Evolutionary conservation across 1,140 invertebrate genomes (phyloP), one percentile per base, ranked within the genome.

Genomic region (Temnothorax longispinosus): DNA sequence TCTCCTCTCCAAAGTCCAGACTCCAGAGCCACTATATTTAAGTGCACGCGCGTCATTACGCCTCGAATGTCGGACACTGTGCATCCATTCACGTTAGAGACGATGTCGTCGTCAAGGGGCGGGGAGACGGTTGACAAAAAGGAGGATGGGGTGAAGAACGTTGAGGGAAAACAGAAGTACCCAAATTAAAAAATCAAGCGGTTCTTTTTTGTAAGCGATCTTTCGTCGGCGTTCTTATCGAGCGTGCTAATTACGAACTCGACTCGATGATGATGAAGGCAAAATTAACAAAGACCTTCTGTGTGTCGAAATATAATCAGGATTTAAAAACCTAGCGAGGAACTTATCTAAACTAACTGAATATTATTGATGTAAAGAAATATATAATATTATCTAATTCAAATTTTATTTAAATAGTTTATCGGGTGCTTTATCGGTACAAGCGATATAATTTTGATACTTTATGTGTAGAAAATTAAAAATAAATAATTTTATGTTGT

Each of bases 11-110:
- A 56, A 44, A 54, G 21, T 81, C 58, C 77, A 87, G 85, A 87
- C 86, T 86, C 86, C 89, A 72, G 87, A 91, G 89, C 76, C 87
- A 85, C 88, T 93, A 87, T 91, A 91, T 92, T 92, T 91, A 92
- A 87, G 86, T 89, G 80, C 67, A 84, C 41, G 80, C 82, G 62
- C 75, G 65, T 89, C 88, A 91, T 93, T 92, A 89, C 87, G 89
- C 88, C 77, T 89, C 85, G 86, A 88, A 92, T 92, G 86, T 91
- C 65, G 84, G 88, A 88, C 86, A 91, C 92, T 91, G 86, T 89
- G 90, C 87, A 69, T 91, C 88, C 92, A 94, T 94, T 94, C 92
- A 93, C 88, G 87, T 81, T 84, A 90, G 56, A 54, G 41, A 77
- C 27, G 56, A 21, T 47, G 21, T 54, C 41, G 50, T 58, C 13